Base-by-base conservation (phyloP, 1,140 invertebrate genomes). In the Harlomillsia oculata region DNA sequence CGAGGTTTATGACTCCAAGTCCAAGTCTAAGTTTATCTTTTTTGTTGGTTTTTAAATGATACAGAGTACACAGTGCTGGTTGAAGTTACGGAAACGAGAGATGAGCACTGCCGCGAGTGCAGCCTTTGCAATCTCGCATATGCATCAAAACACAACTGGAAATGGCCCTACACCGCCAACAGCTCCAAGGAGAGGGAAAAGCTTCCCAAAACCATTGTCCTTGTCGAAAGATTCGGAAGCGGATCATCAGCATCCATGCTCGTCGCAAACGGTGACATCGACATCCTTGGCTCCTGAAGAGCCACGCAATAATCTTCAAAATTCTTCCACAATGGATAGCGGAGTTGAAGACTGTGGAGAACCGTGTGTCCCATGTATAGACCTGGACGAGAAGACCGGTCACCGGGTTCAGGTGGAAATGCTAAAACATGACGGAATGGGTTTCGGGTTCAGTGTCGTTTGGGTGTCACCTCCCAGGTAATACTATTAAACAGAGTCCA, bases 401-500 rank as follows among this genome's bases (percentile, higher is more conserved):
- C 26, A 13, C n/a, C 43, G 55, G 25, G 50, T 58, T 20, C 11
- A 16, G 1, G 55, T 64, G 16, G 37, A 26, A 9, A 60, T 64
- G 57, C 40, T 32, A 11, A 64, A 60, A 37, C 40, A 30, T 1
- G 44, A 55, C 13, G 48, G 39, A n/a, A 11, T 29, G 1, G 63
- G 63, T 5, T 62, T 56, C 30, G 63, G 63, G 9, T 65, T 65
- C 50, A 59, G 45, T 23, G 63, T 65, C 32, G 56, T 62, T 21
- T 65, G 63, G 63, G 55, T 61, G 18, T 60, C 56, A 9, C 63
- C 59, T 25, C 63, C 63, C 18, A 52, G 59, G 63, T 62, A 65
- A 57, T 16, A n/a, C n/a, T n/a, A n/a, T n/a, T n/a, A n/a, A n/a
- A n/a, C n/a, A n/a, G n/a, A n/a, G n/a, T n/a, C n/a, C n/a, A n/a